Conservation (phyloP, 64 coral and sea anemone species). For the Dendrophyllia cribrosa region DNA sequence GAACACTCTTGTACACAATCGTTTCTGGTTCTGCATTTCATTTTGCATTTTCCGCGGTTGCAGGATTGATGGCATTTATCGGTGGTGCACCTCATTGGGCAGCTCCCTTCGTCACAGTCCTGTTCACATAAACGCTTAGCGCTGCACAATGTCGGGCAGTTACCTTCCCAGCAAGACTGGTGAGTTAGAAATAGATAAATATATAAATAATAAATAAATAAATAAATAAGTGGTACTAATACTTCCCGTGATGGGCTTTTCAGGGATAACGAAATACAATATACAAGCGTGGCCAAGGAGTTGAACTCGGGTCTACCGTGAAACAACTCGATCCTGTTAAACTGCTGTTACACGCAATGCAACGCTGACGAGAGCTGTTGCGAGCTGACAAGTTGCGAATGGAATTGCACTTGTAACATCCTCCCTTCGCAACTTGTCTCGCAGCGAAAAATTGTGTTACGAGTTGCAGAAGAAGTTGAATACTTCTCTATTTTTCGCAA, state of each 20-base stretch:
- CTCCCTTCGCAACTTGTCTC: too few relatives aligned
- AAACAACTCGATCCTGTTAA: too few relatives aligned
- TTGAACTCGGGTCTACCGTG: too few relatives aligned
- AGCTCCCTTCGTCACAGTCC: background rate
- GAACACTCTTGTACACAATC: background rate
- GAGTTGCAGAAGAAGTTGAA: too few relatives aligned
- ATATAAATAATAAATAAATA: background rate
- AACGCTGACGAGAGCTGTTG: too few relatives aligned
- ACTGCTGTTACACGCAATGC: too few relatives aligned
- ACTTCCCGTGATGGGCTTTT: background rate
- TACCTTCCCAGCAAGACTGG: constrained; percentile 7
- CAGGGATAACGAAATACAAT: too few relatives aligned
- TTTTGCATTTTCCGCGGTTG: background rate
- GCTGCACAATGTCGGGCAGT: background rate
- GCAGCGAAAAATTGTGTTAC: too few relatives aligned
- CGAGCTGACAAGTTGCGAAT: too few relatives aligned
- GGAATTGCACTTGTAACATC: too few relatives aligned
- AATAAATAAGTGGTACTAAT: background rate
- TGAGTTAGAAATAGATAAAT: background rate
- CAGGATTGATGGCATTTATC: constrained; percentile 4
- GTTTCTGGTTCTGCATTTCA: constrained; percentile 20
- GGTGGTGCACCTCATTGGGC: constrained; percentile 13
- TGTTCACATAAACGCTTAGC: constrained; percentile 3
- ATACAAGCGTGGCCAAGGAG: too few relatives aligned
- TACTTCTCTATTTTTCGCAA: too few relatives aligned